Base-by-base conservation (phyloP, 2,888 invertebrate genomes). In the Agrenia bidenticulata region DNA sequence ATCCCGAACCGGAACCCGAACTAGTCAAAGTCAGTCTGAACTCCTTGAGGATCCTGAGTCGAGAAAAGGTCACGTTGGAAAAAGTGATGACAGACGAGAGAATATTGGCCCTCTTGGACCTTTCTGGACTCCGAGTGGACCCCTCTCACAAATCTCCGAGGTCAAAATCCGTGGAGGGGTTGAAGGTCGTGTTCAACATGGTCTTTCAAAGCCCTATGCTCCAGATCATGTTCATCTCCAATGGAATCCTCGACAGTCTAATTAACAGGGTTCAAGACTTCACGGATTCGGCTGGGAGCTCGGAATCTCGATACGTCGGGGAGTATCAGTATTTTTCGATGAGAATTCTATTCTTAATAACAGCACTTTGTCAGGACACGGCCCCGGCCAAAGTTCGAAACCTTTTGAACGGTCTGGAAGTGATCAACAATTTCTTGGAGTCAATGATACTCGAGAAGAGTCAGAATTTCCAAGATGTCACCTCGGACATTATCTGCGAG, bases 121-220 rank as follows among this genome's bases (percentile, higher is more conserved):
- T 85, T 76, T 88, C 90, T 17, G 87, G 87, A 19, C 81, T 79
- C 70, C 75, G 45, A 64, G 71, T 21, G 73, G 73, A 17, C 73
- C 72, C 45, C 73, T 75, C 42, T 76, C 69, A 39, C 69, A 74
- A 23, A 7, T 56, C 21, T 39, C 37, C 1, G 27, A 32, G 15
- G 24, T 4, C n/a, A 26, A 54, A 37, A 53, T 63, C 60, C 24
- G 55, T 90, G 5, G 94, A 94, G 81, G 89, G 92, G 0, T 82
- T 91, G 61, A 96, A 95, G 81, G 88, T 93, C 78, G 82, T 96
- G 11, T 94, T 91, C 79, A 97, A 97, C 80, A 82, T 96, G 73
- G 84, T 93, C 61, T 94, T 86, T 79, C 92, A 95, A 79, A 88
- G 88, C 78, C 76, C 78, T 1, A 82, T 83, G 59, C 85, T 87